Evolutionary conservation across 1,140 invertebrate genomes (phyloP).

Genomic region (Drosophila takahashii): DNA sequence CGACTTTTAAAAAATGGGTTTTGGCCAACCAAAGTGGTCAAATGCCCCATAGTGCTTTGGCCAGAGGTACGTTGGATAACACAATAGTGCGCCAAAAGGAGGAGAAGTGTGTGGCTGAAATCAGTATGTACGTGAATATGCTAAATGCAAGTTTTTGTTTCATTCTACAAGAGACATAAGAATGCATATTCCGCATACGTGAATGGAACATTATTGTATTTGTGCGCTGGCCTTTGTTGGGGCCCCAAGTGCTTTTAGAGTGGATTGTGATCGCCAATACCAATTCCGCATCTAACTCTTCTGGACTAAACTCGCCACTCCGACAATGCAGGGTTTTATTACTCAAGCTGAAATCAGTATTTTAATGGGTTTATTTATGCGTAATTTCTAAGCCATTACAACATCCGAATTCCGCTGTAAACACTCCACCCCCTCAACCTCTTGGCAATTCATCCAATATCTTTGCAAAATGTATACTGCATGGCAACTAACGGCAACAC

Average conservation of each 20-base stretch:
- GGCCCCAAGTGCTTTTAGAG: neutral
- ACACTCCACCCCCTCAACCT: neutral
- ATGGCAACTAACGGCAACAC: constrained; percentile 30
- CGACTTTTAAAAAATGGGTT: no score
- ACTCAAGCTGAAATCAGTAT: constrained; percentile 5
- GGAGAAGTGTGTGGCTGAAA: neutral
- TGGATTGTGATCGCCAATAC: neutral
- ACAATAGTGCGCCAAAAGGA: neutral
- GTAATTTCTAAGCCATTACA: neutral
- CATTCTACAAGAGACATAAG: neutral
- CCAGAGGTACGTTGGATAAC: neutral
- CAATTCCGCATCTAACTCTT: no score
- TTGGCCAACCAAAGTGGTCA: no score
- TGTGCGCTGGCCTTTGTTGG: neutral
- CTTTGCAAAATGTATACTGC: constrained; percentile 29
- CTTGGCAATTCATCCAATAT: neutral
- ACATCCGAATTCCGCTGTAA: neutral
- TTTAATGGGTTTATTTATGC: constrained; percentile 33
- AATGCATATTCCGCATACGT: neutral
- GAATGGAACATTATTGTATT: neutral
- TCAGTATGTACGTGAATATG: neutral
- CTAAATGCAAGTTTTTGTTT: constrained; percentile 1
- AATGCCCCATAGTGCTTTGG: no score
- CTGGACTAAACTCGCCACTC: no score
- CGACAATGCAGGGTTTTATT: no score